Evolutionary conservation across 2,888 invertebrate genomes (phyloP), one percentile per base, ranked within the genome.

Genomic region (Eutolmus rufibarbis): DNA sequence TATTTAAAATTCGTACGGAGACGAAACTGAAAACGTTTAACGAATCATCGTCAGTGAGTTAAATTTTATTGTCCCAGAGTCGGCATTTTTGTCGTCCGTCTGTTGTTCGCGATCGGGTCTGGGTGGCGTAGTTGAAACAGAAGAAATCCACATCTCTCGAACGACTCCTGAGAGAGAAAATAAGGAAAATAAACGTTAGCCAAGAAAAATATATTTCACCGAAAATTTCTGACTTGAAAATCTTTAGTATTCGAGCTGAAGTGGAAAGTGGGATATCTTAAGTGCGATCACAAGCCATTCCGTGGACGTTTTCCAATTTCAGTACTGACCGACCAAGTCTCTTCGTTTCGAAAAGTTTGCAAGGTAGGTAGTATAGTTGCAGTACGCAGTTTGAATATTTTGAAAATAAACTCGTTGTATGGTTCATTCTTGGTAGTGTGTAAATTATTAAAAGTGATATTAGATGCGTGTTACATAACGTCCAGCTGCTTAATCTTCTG

Each of bases 251-350:
- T 81, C 81, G 81, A 81, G 14, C 81, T 81, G 81, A 81, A 81
- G 81, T 81, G 81, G 81, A 81, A 81, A 81, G 81, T 81, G 81
- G 81, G 81, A 81, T 81, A 81, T 56, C 81, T 81, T 16, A 81
- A 81, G 81, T 81, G 56, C 81, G 81, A 81, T 81, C 78, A 46
- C 40, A 43, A 78, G 19, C 43, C 81, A 56, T 81, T 81, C 81
- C 81, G 81, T 56, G 34, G 51, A 81, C 51, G 28, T 81, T 56
- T 43, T 16, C 40, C 37, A 56, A 51, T 56, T 81, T 81, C 56
- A 81, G 31, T 56, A 81, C 81, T 31, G 46, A 19, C 8, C 34
- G 76, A 76, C 19, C 8, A 16, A 76, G 4, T 34, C 12, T 78
- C 28, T 46, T 43, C 40, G 37, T 43, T 78, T 46, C 40, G 23